Conservation (phyloP, 1,140 invertebrate species). For the Rhopalosiphum padi region DNA sequence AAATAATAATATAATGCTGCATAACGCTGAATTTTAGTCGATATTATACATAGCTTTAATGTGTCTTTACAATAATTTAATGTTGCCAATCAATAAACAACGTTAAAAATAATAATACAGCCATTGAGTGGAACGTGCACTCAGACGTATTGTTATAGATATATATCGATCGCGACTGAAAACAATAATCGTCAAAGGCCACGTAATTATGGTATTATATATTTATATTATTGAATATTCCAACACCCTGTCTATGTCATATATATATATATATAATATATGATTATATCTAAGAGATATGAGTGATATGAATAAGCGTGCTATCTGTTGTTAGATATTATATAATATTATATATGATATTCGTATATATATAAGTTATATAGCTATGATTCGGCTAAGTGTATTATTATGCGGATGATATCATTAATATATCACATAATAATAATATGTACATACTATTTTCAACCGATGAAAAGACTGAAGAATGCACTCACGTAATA, state of each 20-base stretch:
- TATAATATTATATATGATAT: not conserved
- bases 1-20: not conserved
- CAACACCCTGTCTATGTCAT: not conserved
- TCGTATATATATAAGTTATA: not conserved
- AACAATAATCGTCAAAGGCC: not conserved
- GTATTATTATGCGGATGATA: not conserved
- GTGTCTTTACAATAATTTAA: not conserved
- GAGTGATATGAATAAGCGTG: not conserved
- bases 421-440: not conserved
- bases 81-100: not conserved
- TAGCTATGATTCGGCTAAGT: not conserved
- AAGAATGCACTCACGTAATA: conserved; percentile 34
- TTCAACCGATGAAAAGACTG: not conserved
- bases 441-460: not conserved
- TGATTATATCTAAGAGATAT: not conserved
- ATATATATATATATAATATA: not conserved
- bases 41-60: not conserved
- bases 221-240: not conserved
- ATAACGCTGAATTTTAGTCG: not conserved
- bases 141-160: not conserved
- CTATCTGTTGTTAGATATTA: not conserved
- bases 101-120: not conserved
- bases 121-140: not conserved
- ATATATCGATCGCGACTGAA: not conserved
- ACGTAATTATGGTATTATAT: too few relatives aligned